Evolutionary conservation across 2,888 invertebrate species (phyloP), one percentile per base, ranked within the genome.

Genomic region (Drosophila hamatofila): DNA sequence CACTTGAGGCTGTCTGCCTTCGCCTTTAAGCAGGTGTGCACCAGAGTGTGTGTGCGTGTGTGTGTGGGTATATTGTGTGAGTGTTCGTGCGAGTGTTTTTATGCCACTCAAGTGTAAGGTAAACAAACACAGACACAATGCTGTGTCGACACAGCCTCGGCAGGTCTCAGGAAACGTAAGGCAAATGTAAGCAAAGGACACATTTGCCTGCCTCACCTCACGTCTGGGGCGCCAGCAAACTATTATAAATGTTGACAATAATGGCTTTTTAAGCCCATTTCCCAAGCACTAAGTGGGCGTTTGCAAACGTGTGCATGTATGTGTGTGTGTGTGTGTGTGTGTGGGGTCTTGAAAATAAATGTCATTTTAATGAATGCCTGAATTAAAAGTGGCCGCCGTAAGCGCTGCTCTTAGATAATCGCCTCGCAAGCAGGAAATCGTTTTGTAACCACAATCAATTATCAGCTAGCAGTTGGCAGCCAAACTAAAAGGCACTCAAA

Each of bases 161-260:
- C 58, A 46, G 39, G 51, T 48, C 37, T 42, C 41, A 48, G 56
- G 60, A 14, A 51, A 44, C 49, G 58, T 6, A 71, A 49, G 69
- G 56, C 58, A 14, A 51, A 51, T 46, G 58, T 6, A 71, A 49
- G 69, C 55, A 64, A 71, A 74, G 69, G 67, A 79, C 69, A 68
- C 71, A 79, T 73, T 81, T 69, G 49, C 68, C 62, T 44, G 55
- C 63, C 55, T 46, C 42, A 52, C 61, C 44, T 60, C 25, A 21
- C 46, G 30, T 11, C 30, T 11, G 60, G 56, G 56, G 37, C 75
- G 65, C 78, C 86, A 74, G 72, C 58, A 76, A 89, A 88, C 89
- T 83, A 86, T 89, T 89, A 83, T 82, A 84, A 87, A 89, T 87
- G 89, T 88, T 89, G 88, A 88, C 88, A 86, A 83, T 89, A 88